Base-by-base conservation (phyloP, 2,888 invertebrate genomes). In the Macrophya annulata region DNA sequence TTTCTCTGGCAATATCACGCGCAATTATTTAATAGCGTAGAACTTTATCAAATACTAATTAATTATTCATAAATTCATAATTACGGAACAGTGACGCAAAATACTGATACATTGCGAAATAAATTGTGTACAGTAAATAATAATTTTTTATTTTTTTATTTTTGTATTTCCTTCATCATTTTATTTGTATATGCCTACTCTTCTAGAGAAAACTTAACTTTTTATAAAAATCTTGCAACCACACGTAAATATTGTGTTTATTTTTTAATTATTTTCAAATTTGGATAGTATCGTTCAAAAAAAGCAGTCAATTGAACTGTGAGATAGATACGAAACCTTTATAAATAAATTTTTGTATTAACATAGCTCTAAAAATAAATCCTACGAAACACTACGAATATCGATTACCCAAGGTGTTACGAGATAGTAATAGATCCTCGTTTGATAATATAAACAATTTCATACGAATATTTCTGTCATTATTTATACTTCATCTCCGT, bases 361-460 rank as follows among this genome's bases (percentile, higher is more conserved):
- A 74, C 45, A 72, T 72, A 25, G 74, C 74, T 74, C 25, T 1
- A 12, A 48, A 74, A 74, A 74, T 74, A 74, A 15, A 68, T 12
- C 17, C 37, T 5, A 68, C 68, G 68, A 68, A 68, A 62, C 68
- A 37, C 68, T 4, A 37, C 68, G 68, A 68, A 68, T 68, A 68
- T 68, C 68, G 37, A 68, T 68, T 68, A 68, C 68, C 37, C 3
- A 68, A 31, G 17, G 15, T 68, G 31, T 68, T 68, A 68, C 37
- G 37, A 37, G 37, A 37, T 68, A 12, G 37, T 68, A 37, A 68
- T 68, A 68, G 37, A 68, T 62, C 62, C 25, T 25, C 17, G 25
- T 62, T 25, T 25, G 12, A 62, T 25, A 12, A 25, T 62, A 62
- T 25, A 37, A 68, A 17, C 37, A 68, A 68, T 68, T 17, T 31